Conservation (phyloP, 2,888 invertebrate species). For the Dolomedes plantarius region DNA sequence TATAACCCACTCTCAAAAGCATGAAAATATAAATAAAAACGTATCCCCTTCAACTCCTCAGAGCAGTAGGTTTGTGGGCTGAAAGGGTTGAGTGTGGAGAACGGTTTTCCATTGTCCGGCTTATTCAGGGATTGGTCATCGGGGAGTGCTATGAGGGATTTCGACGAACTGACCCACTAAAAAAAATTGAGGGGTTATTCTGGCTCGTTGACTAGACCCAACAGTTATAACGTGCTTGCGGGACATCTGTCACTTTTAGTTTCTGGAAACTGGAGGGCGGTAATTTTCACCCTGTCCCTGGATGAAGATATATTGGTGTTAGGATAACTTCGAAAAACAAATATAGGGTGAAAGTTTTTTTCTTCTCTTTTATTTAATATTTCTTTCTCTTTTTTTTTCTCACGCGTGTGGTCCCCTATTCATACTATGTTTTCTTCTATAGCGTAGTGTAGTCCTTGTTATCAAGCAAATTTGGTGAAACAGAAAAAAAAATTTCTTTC, state of each 20-base stretch:
- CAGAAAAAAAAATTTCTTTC: too few species aligned
- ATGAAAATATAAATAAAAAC: conserved; percentile 1
- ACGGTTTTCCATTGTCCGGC: conserved; percentile 30
- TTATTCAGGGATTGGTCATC: conserved; percentile 17
- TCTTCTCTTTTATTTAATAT: too few species aligned
- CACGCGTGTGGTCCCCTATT: too few species aligned
- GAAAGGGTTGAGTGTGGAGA: conserved; percentile 26
- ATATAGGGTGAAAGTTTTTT: too few species aligned
- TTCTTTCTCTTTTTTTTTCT: too few species aligned
- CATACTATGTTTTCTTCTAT: too few species aligned
- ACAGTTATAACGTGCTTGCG: conserved; percentile 11
- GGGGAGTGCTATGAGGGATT: background rate
- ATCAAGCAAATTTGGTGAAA: too few species aligned
- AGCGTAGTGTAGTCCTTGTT: too few species aligned
- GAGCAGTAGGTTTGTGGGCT: background rate
- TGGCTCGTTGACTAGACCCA: background rate
- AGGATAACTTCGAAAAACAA: too few species aligned
- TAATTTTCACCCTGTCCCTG: too few species aligned
- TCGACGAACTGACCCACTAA: conserved; percentile 19
- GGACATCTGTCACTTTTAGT: conserved; percentile 37
- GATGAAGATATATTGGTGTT: background rate
- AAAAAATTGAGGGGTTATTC: background rate
- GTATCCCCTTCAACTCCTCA: background rate
- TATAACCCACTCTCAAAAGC: background rate
- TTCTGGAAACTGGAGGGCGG: too few species aligned